Evolutionary conservation across 2,113 vertebrate species (phyloP), one percentile per base, ranked within the genome.

Genomic region (Aix galericulata): DNA sequence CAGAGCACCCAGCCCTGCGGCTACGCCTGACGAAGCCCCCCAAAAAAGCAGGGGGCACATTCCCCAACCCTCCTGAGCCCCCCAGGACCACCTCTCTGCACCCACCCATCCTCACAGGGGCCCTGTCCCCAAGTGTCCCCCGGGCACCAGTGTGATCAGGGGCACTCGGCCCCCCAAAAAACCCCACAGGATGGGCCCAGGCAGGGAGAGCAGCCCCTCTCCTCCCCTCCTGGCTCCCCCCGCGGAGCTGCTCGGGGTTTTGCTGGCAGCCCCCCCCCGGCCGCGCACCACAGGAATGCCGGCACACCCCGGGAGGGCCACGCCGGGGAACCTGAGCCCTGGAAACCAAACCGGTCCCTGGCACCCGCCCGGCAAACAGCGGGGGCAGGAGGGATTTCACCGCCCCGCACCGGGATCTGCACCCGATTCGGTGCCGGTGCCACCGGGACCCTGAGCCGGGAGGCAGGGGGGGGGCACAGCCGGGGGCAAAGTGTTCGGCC

Each of bases 261-360:
- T 73, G 73, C 62, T n/a, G 59, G 89, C 59, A 75, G 89, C 64
- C 67, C 78, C 89, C 91, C 82, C 82, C 91, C 91, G 88, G 96
- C 96, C 95, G 86, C 94, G 84, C 81, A 95, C 96, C 96, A 95
- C 83, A 91, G 96, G 97, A 97, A 95, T 56, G 60, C 96, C 3
- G 16, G 82, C 77, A 62, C 58, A 56, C n/a, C 79, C 59, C 1
- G 8, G 81, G 44, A 76, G 79, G 79, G 67, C 62, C 80, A 48
- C 6, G 7, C 23, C 10, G 32, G 58, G 71, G 40, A 56, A 23
- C 22, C 17, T 3, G 0, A 80, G 62, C 58, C 34, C 53, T 67
- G 34, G 50, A 13, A 69, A 81, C 58, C 58, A 53, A 52, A 50
- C 34, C 1, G 2, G 59, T 6, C 67, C 68, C 46, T 14, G 46